Evolutionary conservation across 2,113 vertebrate species (phyloP).

Genomic region (Phodopus roborovskii): DNA sequence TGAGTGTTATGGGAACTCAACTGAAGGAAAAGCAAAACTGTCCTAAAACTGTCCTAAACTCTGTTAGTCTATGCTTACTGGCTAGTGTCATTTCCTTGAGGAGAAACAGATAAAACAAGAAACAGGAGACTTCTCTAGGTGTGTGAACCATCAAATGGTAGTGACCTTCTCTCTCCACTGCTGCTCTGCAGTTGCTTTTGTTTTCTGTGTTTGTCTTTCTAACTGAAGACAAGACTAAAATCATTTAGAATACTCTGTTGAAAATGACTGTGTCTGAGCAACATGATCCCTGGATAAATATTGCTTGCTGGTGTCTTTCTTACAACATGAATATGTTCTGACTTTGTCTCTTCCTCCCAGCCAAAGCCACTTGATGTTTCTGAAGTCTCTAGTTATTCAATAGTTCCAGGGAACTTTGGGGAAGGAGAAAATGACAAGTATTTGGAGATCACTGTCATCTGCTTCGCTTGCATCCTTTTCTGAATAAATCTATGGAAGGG

Average conservation of each 20-base stretch:
- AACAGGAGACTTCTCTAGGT: background rate
- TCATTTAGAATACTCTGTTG: background rate
- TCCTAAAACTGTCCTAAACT: background rate
- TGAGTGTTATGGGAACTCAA: background rate
- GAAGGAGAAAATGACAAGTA: background rate
- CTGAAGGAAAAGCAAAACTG: background rate
- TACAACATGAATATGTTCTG: background rate
- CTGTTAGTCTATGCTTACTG: background rate
- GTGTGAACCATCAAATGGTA: background rate
- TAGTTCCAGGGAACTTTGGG: background rate
- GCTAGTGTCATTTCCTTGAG: background rate
- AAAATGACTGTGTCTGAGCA: conserved; percentile 6
- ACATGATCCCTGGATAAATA: conserved; percentile 25
- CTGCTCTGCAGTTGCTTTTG: background rate
- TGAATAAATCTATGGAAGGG: background rate
- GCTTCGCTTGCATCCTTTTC: background rate
- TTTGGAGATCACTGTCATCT: background rate
- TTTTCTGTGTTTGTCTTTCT: background rate
- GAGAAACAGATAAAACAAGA: background rate
- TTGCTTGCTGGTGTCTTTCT: conserved; percentile 4
- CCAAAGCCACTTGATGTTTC: background rate
- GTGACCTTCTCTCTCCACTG: background rate
- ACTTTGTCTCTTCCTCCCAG: background rate
- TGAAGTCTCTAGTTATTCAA: conserved; percentile 12
- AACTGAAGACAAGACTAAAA: background rate